A percentile compares a stretch with the other conserved stretches of the same genome.
Conservation (phyloP, 2,888 invertebrate species). For the Patella depressa region DNA sequence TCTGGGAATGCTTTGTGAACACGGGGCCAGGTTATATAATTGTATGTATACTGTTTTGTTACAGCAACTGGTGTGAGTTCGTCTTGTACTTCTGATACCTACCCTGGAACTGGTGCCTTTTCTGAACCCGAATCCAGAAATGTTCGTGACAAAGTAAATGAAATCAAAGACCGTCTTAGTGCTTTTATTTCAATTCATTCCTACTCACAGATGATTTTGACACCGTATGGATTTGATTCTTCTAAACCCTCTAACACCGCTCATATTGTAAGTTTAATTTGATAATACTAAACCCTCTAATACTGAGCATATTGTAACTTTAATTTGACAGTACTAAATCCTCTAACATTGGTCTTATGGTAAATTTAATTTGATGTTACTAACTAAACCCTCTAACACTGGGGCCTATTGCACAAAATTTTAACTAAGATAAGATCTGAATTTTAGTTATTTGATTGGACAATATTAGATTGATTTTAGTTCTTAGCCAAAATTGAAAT, state of each 20-base stretch:
- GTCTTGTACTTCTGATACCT: background rate
- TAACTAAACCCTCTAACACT: background rate
- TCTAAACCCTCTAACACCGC: background rate
- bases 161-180: background rate
- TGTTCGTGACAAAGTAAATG: background rate
- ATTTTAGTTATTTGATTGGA: no score
- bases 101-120: background rate
- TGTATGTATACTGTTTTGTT: no score
- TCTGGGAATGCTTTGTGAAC: no score
- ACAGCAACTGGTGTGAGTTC: no score
- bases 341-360: background rate
- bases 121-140: background rate
- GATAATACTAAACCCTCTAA: background rate
- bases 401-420: no score
- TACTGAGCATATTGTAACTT: background rate
- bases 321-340: background rate
- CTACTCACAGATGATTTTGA: background rate
- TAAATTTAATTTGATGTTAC: background rate
- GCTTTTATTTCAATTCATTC: background rate
- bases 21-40: no score
- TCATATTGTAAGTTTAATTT: background rate
- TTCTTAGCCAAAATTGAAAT: no score
- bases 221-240: background rate
- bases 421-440: no score
- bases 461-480: no score